phyloP scores from a whole-genome alignment of 1,140 invertebrate genomes.

The Lethrus apterus region DNA sequence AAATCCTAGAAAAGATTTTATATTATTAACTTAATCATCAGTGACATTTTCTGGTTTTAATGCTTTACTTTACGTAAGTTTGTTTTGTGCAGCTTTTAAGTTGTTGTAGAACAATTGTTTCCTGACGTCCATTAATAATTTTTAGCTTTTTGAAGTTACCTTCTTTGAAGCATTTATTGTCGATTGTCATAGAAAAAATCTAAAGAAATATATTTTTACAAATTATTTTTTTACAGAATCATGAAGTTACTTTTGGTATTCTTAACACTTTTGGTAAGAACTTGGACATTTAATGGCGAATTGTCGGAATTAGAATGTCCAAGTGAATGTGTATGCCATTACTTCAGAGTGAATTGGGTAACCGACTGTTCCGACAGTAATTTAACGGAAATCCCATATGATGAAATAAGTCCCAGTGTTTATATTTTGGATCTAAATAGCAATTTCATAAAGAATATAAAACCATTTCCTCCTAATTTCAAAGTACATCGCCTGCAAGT shows the following conservation, averaged over 20 bases:
- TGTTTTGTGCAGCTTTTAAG: too few species aligned
- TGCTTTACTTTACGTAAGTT: too few species aligned
- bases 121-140: too few species aligned
- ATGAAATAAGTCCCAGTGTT: constrained; percentile 59
- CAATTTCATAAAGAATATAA: constrained; percentile 53
- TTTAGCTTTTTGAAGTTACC: too few species aligned
- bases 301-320: constrained; percentile 59
- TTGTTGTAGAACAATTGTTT: too few species aligned
- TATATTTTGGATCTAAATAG: constrained; percentile 65
- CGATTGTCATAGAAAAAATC: neutral
- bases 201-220: too few species aligned
- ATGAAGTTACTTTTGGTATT: too few species aligned
- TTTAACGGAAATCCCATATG: constrained; percentile 59
- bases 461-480: constrained; percentile 55
- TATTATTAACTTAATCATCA: too few species aligned
- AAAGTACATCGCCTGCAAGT: constrained; percentile 63
- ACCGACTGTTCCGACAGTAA: constrained; percentile 70
- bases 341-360: constrained; percentile 69
- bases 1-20: too few species aligned
- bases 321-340: constrained; percentile 66
- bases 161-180: too few species aligned
- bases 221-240: too few species aligned
- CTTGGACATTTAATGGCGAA: constrained; percentile 49
- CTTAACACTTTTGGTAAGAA: neutral
- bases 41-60: too few species aligned